Evolutionary conservation across 1,140 invertebrate species (phyloP).

Genomic region (Pseudomyrmex concolor): DNA sequence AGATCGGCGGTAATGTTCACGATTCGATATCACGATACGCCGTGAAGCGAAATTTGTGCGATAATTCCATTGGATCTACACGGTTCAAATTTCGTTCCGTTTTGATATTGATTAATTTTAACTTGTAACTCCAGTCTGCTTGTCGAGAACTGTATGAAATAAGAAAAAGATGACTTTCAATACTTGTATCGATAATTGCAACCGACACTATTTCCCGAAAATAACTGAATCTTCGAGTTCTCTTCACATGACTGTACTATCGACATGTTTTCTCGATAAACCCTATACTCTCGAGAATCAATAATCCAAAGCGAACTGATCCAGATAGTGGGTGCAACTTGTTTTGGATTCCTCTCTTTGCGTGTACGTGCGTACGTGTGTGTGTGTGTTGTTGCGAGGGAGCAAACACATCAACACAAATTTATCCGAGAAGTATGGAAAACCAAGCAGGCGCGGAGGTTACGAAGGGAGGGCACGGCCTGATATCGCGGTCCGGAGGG

Average conservation of each 20-base stretch:
- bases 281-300: background rate
- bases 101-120: too few species aligned
- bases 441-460: background rate
- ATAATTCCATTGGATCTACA: too few species aligned
- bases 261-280: background rate
- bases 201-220: too few species aligned
- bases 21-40: background rate
- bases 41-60: background rate
- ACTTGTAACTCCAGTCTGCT: too few species aligned
- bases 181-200: too few species aligned
- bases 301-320: conserved; percentile 19
- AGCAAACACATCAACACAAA: conserved; percentile 31
- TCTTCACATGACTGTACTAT: background rate
- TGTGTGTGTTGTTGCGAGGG: background rate
- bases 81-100: too few species aligned
- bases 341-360: background rate
- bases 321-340: background rate
- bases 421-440: conserved; percentile 19
- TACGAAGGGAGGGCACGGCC: conserved; percentile 1
- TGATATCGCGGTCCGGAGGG: background rate
- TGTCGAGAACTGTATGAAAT: too few species aligned
- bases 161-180: too few species aligned
- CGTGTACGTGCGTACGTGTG: too few species aligned
- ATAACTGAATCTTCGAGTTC: background rate
- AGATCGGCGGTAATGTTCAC: too few species aligned